These are phyloP conservation scores for Urechis unicinctus DNA, from an alignment of 2,888 invertebrate genomes.

Conservation along the genomic window DNA sequence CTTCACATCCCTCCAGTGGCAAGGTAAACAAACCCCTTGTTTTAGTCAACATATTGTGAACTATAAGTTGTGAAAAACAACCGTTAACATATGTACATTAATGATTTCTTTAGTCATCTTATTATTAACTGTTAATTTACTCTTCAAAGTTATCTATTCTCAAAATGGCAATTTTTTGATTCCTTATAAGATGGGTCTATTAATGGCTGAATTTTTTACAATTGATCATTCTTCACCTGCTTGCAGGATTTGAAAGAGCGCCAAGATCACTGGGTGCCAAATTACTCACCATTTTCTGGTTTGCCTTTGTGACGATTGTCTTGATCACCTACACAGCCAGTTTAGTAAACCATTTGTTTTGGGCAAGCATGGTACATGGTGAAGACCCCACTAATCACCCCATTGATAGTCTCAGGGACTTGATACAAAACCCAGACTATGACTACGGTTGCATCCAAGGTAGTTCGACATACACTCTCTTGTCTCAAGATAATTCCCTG, in stretches of 20 bases:
- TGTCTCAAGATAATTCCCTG: background rate
- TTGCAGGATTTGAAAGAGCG: constrained; percentile 16
- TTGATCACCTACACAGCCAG: constrained; percentile 14
- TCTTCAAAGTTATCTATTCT: too few relatives aligned
- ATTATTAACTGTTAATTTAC: too few relatives aligned
- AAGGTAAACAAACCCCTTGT: too few relatives aligned
- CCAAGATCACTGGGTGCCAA: constrained; percentile 11
- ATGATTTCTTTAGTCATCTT: too few relatives aligned
- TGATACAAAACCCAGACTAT: background rate
- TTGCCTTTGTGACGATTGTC: constrained; percentile 15
- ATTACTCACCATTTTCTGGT: constrained; percentile 14
- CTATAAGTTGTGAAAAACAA: too few relatives aligned
- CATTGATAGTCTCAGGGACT: background rate
- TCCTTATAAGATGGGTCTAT: too few relatives aligned
- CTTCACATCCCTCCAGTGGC: constrained; percentile 18
- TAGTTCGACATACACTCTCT: background rate
- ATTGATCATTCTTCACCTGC: too few relatives aligned
- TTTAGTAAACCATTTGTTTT: constrained; percentile 14
- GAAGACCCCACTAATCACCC: background rate
- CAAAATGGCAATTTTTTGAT: too few relatives aligned
- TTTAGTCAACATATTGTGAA: too few relatives aligned
- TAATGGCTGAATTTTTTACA: too few relatives aligned
- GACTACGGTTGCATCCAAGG: background rate
- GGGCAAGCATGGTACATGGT: constrained; percentile 6
- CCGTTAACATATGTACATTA: too few relatives aligned